Conservation (phyloP, 2,888 invertebrate species). For the Clistopyga incitator region DNA sequence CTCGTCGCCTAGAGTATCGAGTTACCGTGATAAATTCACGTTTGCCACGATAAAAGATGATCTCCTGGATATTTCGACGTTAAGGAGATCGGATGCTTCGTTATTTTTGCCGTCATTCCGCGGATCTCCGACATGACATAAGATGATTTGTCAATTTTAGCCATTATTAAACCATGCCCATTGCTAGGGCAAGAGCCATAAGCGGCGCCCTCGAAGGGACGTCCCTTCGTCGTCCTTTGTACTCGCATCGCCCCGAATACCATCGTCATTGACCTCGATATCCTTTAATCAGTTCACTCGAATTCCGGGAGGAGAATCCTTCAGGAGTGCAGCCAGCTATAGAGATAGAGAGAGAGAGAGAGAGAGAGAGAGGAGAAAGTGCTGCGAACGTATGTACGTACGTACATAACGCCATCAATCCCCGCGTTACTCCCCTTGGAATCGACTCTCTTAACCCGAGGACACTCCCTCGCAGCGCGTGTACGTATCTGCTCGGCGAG, state of each 20-base stretch:
- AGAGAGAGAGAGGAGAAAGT: background rate
- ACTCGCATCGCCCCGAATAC: background rate
- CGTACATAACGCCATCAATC: background rate
- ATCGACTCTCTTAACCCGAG: constrained; percentile 18
- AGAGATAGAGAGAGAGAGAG: background rate
- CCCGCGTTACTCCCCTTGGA: constrained; percentile 8
- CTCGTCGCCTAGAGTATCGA: constrained; percentile 27
- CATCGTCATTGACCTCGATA: constrained; percentile 37
- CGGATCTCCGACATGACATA: no score
- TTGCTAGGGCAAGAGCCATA: no score
- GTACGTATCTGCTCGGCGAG: background rate
- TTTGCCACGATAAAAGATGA: constrained; percentile 38
- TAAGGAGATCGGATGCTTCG: no score
- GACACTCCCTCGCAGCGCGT: constrained; percentile 8
- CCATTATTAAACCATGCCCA: no score
- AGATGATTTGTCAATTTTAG: no score
- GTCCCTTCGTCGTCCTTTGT: no score
- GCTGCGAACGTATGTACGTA: background rate
- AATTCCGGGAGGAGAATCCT: constrained; percentile 14
- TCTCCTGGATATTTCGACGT: constrained; percentile 25
- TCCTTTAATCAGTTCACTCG: constrained; percentile 16
- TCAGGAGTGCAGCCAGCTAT: constrained; percentile 16
- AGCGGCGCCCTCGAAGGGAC: no score
- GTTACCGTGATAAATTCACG: constrained; percentile 57
- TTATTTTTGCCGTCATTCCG: no score